Evolutionary conservation across 2,113 vertebrate species (phyloP), one percentile per base, ranked within the genome.

Genomic region (Arothron firmamentum): DNA sequence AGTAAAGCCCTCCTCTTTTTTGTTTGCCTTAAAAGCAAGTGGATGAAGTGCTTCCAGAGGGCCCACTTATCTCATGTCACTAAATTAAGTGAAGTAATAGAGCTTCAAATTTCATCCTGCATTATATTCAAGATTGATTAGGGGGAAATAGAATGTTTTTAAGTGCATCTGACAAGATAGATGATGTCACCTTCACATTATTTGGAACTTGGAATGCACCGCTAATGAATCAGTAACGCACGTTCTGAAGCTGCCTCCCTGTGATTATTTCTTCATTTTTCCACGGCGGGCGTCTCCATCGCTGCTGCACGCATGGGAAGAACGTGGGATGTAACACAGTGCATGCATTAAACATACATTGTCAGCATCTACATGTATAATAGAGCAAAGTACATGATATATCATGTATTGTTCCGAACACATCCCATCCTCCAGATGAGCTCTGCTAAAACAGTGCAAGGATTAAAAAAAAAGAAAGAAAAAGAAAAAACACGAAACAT

Each of bases 161-260:
- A 23, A 10, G 16, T n/a, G 19, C 46, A 31, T 20, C 6, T 16
- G 6, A 41, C 51, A 52, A 46, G 34, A 38, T 4, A 38, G 25
- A 21, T 14, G 21, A 46, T 46, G 34, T 57, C 42, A 53, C 58
- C 53, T 58, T 65, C 12, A 56, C 20, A 31, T 42, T 17, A 20
- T 52, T 48, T 48, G 3, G 5, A 19, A 47, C 46, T 43, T 16
- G 8, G 10, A 69, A n/a, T 20, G 46, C 13, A 34, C 51, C 3
- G 2, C 16, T 55, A 16, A 42, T 16, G 12, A 66, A 66, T 50
- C 18, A 48, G 28, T 15, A 52, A 13, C 16, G 25, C 9, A 18
- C 14, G 34, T 15, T 31, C 20, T 31, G 28, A 38, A 23, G 42
- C 20, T 52, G 28, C 28, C 28, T 52, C 18, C 2, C n/a, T 62